A percentile compares a stretch with the other conserved stretches of the same genome.
Evolutionary conservation across 2,888 invertebrate species (phyloP).

Genomic region (Carterocephalus palaemon): DNA sequence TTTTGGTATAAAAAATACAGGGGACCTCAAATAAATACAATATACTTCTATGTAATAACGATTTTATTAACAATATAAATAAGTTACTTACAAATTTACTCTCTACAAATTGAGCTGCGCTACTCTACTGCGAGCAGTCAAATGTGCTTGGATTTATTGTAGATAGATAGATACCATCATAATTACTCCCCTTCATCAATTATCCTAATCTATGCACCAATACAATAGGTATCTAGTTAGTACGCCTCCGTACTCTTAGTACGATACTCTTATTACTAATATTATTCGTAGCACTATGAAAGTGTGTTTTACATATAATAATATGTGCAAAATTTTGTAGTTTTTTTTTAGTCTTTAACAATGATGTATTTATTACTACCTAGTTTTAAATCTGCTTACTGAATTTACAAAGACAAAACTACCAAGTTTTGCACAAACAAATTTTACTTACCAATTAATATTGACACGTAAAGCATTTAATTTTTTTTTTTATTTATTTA

Average conservation of each 20-base stretch:
- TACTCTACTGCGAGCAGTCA: conserved; percentile 77
- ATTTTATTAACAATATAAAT: conserved; percentile 80
- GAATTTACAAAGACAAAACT: too few species aligned
- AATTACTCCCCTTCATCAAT: conserved; percentile 36
- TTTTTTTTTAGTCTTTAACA: too few species aligned
- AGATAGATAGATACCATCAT: conserved; percentile 37
- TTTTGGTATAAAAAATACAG: too few species aligned
- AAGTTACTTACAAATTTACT: conserved; percentile 75
- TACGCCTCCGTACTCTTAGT: conserved; percentile 23
- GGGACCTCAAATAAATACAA: too few species aligned
- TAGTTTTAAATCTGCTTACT: too few species aligned
- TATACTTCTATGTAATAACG: conserved; percentile 67
- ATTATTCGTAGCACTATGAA: conserved; percentile 22
- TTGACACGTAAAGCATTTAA: conserved; percentile 38
- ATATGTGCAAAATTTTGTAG: conserved; percentile 8
- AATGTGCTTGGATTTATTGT: conserved; percentile 58
- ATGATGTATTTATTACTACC: too few species aligned
- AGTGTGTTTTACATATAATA: conserved; percentile 32
- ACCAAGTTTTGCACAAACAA: too few species aligned
- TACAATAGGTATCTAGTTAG: conserved; percentile 40
- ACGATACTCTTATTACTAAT: conserved; percentile 13
- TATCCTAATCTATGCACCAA: conserved; percentile 60
- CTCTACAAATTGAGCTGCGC: conserved; percentile 77
- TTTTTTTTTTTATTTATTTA: conserved; percentile 30
- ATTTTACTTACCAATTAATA: too few species aligned